Base-by-base conservation (phyloP, 2,113 vertebrate genomes). In the Fukomys damarensis region DNA sequence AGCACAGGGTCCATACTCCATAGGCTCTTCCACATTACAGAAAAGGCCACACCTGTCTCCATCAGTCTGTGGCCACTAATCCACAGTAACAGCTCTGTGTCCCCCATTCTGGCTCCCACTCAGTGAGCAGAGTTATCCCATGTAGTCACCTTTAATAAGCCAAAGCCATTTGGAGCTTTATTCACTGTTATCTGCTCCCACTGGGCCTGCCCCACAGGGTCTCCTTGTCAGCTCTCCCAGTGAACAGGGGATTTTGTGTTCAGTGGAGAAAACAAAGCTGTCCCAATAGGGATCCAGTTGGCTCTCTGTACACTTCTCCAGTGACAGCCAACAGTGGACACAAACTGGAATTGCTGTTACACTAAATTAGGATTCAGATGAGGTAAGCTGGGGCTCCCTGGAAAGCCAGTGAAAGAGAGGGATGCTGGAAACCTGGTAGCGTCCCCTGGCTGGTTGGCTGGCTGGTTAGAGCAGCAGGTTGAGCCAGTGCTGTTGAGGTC, bases 201-300 rank as follows among this genome's bases (percentile, higher is more conserved):
- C 89, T 58, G 17, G 52, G 97, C 93, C 95, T 46, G 90, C 97
- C 96, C 93, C 96, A 90, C 11, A 35, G 96, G 97, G 97, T 93
- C 96, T 77, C 95, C 97, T 97, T 98, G 97, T 97, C 74, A 38
- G 82, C 96, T 86, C 84, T 96, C 86, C 6, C 8, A 94, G 93
- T 17, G 95, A 97, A 98, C 96, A 97, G 97, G 91, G 93, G 97
- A 97, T 98, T 98, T 97, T 96, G 96, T 97, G 97, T 97, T 97
- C 95, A n/a, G 61, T 89, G 35, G 63, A 84, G 96, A 84, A 97
- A 95, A 98, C 97, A 97, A 98, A 96, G 96, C 96, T 90, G 96
- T 87, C 97, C 97, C 96, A 19, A 89, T 43, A 38, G 97, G 96
- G 92, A 97, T 97, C 89, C 93, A 56, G 95, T 94, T 96, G 97